Evolutionary conservation across 92 coral and sea anemone genomes (phyloP), one percentile per base, ranked within the genome.

Genomic region (Galaxea fascicularis): DNA sequence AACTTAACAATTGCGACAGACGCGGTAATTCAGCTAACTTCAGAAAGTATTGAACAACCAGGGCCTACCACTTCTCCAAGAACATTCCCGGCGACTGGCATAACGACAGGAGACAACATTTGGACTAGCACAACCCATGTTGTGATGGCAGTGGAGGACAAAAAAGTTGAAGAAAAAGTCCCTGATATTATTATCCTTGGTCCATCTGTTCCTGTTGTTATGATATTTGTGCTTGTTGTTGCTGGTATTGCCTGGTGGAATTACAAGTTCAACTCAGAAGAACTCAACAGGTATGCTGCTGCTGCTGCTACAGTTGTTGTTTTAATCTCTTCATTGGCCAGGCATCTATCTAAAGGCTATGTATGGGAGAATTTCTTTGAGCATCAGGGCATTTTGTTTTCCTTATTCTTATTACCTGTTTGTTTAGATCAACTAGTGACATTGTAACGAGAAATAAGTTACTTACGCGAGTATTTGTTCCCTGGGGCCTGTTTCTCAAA

Each of bases 171-270:
- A 15, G 93, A 88, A 16, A 88, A 86, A 30, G 89, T 89, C 65
- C 82, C 88, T 25, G 98, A 92, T 44, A 89, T 78, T 10, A 87
- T 94, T 10, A 84, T 94, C 74, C 93, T 94, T 28, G 98, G 98
- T 2, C 98, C 98, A 0, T 82, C 98, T 8, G 79, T 94, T 10
- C 93, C 94, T 18, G 90, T 92, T 64, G 94, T 94, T 16, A 73
- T 94, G 85, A 92, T 92, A 26, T 94, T 94, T 83, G 76, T 91
- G 5, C 86, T 92, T 46, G 98, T 90, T 54, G 98, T 94, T 21
- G 88, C 80, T 24, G 92, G 93, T 26, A 94, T 94, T 30, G 98
- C 98, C 58, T 94, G 94, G 93, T 92, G 93, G 95, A 92, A 94
- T 78, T 89, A 89, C 80, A 89, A 92, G 59, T 74, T 84, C 11